Evolutionary conservation across 53 echinoderm and acorn worm genomes (phyloP).

Genomic region (Actinopyga echinites): DNA sequence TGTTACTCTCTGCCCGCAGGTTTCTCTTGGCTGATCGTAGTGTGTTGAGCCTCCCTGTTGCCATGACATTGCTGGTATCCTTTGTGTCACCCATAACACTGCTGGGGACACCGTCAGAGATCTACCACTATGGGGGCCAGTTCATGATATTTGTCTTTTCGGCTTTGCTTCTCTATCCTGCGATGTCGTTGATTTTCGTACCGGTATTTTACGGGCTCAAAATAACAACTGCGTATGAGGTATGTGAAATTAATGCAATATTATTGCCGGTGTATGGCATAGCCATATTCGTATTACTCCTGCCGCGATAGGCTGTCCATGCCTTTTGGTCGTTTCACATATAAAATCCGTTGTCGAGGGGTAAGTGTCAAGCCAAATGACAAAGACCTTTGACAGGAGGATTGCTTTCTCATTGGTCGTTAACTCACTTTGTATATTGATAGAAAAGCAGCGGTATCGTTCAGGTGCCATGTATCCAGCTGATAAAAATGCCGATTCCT

Average conservation of each 20-base stretch:
- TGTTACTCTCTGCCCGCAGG: not conserved
- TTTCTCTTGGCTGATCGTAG: slow-evolving; percentile 54
- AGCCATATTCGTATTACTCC: too few species aligned
- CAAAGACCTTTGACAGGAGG: too few species aligned
- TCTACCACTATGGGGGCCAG: slow-evolving; percentile 54
- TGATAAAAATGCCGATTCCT: too few species aligned
- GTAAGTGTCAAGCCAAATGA: too few species aligned
- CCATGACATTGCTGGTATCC: slow-evolving; percentile 60
- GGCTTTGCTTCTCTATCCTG: slow-evolving; percentile 24
- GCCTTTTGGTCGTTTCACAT: too few species aligned
- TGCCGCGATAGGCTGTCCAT: too few species aligned
- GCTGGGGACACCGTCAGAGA: slow-evolving; percentile 55
- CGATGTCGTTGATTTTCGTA: slow-evolving; percentile 57
- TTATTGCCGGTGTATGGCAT: too few species aligned
- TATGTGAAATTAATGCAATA: slow-evolving; percentile 8
- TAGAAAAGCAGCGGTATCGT: too few species aligned
- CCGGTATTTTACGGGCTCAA: slow-evolving; percentile 72
- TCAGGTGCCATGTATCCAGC: too few species aligned
- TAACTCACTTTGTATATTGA: too few species aligned
- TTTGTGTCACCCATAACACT: slow-evolving; percentile 61
- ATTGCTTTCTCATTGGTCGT: too few species aligned
- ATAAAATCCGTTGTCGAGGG: too few species aligned
- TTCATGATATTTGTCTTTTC: slow-evolving; percentile 35
- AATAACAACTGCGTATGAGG: slow-evolving; percentile 71
- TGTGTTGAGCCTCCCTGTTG: slow-evolving; percentile 46